These are phyloP conservation scores for Polyommatus icarus DNA, from an alignment of 2,888 invertebrate genomes.

Conservation along the genomic window DNA sequence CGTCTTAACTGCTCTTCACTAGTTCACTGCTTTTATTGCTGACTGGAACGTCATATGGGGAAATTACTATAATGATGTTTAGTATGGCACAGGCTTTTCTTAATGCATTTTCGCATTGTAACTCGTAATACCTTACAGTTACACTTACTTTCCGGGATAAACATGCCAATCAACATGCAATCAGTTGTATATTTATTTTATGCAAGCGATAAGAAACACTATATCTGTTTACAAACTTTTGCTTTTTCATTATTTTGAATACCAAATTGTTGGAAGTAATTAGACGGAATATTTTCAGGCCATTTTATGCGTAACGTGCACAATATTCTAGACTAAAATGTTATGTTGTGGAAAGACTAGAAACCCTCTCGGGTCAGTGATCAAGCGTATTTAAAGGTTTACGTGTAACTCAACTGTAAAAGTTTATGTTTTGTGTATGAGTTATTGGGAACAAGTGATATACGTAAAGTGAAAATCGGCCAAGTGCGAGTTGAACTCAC, in stretches of 20 bases:
- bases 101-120: too few relatives aligned
- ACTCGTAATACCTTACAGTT: too few relatives aligned
- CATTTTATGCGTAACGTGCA: neutral
- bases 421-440: neutral
- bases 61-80: neutral
- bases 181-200: too few relatives aligned
- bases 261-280: too few relatives aligned
- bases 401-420: neutral
- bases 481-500: too few relatives aligned
- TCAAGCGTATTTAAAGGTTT: neutral
- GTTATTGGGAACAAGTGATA: neutral
- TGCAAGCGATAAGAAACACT: too few relatives aligned
- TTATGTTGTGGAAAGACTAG: neutral
- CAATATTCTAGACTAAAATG: neutral
- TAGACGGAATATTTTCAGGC: too few relatives aligned
- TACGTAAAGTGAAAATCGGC: too few relatives aligned
- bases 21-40: constrained; percentile 12
- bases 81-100: neutral
- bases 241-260: too few relatives aligned
- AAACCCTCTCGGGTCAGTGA: neutral
- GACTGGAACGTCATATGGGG: neutral
- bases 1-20: constrained; percentile 38
- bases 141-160: too few relatives aligned
- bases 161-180: too few relatives aligned
- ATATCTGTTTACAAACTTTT: too few relatives aligned